These are phyloP conservation scores for Bos indicus DNA, from an alignment of 2,113 vertebrate genomes.

Conservation along the genomic window DNA sequence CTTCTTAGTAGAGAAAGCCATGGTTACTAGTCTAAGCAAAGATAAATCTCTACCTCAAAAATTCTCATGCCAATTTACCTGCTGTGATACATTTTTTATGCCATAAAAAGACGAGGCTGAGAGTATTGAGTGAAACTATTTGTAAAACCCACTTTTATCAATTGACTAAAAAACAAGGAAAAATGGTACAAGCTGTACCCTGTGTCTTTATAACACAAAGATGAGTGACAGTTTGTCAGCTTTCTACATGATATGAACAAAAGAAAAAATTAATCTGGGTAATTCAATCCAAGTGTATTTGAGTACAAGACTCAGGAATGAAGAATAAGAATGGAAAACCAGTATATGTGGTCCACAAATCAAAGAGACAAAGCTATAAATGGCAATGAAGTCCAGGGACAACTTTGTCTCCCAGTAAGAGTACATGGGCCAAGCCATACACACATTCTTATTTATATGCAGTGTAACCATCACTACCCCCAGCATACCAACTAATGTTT, in stretches of 20 bases:
- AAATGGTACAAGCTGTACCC: neutral
- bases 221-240: neutral
- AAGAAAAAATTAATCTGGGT: neutral
- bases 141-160: slow-evolving; percentile 18
- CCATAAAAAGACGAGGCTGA: slow-evolving; percentile 14
- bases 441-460: neutral
- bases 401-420: neutral
- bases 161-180: slow-evolving; percentile 5
- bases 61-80: slow-evolving; percentile 13
- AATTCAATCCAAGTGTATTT: neutral
- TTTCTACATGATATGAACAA: neutral
- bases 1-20: slow-evolving; percentile 55
- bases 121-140: slow-evolving; percentile 23
- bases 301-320: neutral
- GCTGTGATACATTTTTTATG: neutral
- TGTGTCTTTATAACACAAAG: neutral
- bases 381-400: neutral
- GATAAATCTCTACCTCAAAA: slow-evolving; percentile 29
- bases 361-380: neutral
- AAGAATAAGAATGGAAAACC: neutral
- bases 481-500: neutral
- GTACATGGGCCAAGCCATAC: neutral
- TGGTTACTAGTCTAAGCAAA: slow-evolving; percentile 43
- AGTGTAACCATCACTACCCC: neutral
- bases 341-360: neutral